These are phyloP conservation scores for Pogonomyrmex californicus DNA, from an alignment of 1,140 invertebrate species.

Conservation along the genomic window DNA sequence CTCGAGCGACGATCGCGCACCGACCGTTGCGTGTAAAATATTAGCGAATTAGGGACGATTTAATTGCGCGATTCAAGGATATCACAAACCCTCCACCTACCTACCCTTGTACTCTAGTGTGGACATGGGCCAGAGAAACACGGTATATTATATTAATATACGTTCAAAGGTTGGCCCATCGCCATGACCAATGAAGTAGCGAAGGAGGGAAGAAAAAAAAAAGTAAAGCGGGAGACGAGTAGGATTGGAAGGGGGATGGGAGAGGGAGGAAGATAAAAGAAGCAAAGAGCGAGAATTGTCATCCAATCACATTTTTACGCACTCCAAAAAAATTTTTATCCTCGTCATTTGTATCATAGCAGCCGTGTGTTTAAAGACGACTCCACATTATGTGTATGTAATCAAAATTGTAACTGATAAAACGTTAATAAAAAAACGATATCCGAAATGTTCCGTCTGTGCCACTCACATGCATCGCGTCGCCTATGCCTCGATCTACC, in stretches of 20 bases:
- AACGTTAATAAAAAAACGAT: slow-evolving; percentile 87
- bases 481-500: not conserved
- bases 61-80: slow-evolving; percentile 80
- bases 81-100: slow-evolving; percentile 72
- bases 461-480: too few species aligned
- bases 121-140: slow-evolving; percentile 80
- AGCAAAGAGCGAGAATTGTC: slow-evolving; percentile 80
- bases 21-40: slow-evolving; percentile 84
- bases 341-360: slow-evolving; percentile 87
- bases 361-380: slow-evolving; percentile 85
- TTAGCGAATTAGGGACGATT: slow-evolving; percentile 85
- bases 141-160: slow-evolving; percentile 87
- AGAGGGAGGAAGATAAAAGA: slow-evolving; percentile 38
- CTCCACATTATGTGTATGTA: slow-evolving; percentile 87
- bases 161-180: slow-evolving; percentile 83
- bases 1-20: slow-evolving; percentile 81
- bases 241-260: slow-evolving; percentile 8
- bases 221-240: slow-evolving; percentile 22
- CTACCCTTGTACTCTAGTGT: slow-evolving; percentile 80
- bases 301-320: slow-evolving; percentile 87
- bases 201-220: slow-evolving; percentile 52
- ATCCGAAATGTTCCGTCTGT: slow-evolving; percentile 68
- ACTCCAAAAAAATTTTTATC: slow-evolving; percentile 85
- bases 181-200: slow-evolving; percentile 85
- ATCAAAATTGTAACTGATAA: slow-evolving; percentile 87